Evolutionary conservation across 2,113 vertebrate species (phyloP).

Genomic region (Phylloscopus trochilus): DNA sequence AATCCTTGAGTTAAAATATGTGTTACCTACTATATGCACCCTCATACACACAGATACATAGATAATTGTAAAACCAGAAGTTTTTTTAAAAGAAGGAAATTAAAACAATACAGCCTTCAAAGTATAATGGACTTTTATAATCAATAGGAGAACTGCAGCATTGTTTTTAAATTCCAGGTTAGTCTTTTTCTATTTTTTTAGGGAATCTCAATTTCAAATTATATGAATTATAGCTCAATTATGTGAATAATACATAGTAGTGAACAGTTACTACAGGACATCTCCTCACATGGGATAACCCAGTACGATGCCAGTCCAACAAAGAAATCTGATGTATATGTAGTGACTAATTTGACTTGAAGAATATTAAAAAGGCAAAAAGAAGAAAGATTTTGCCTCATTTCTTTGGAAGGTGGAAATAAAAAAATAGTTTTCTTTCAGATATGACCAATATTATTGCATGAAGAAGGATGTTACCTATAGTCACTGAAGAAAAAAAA

Average conservation of each 20-base stretch:
- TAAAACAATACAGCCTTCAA: background rate
- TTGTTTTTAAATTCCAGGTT: background rate
- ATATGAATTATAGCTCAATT: background rate
- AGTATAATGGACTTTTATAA: background rate
- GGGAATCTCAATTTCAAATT: background rate
- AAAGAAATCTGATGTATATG: background rate
- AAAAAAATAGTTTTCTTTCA: background rate
- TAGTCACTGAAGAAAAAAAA: background rate
- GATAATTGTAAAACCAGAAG: accelerated
- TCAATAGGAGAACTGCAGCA: background rate
- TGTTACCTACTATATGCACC: background rate
- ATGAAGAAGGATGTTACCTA: background rate
- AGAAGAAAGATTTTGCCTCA: accelerated
- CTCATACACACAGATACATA: accelerated
- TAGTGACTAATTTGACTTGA: background rate
- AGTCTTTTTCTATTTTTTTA: background rate
- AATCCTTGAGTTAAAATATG: background rate
- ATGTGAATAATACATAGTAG: background rate
- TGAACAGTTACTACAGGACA: background rate
- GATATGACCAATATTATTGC: background rate
- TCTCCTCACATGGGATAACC: background rate
- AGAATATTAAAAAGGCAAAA: background rate
- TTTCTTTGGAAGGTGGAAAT: background rate
- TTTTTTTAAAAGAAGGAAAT: background rate
- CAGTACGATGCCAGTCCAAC: background rate